phyloP scores from a whole-genome alignment of 2,888 invertebrate genomes.

The Teinopalpus imperialis region DNA sequence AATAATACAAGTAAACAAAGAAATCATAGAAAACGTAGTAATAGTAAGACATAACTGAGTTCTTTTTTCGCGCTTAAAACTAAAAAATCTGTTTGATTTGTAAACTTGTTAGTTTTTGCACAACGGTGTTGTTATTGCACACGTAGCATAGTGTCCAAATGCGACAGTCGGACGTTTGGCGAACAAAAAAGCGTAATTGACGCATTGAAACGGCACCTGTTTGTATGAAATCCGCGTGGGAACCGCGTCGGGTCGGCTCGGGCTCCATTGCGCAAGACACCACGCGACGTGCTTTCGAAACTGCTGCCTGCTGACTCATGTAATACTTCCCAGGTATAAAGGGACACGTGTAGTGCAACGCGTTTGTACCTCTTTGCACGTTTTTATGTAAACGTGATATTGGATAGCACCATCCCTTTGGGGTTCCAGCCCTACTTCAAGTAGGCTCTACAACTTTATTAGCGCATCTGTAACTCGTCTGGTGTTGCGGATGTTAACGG shows the following conservation, averaged over 20 bases:
- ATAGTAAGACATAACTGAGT: too few species aligned
- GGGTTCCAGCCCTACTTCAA: too few species aligned
- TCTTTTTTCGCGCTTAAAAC: too few species aligned
- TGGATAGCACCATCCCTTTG: too few species aligned
- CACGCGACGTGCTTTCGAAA: conserved; percentile 35
- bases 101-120: conserved; percentile 1
- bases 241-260: conserved; percentile 57
- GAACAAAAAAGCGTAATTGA: conserved; percentile 53
- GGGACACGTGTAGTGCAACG: conserved; percentile 14
- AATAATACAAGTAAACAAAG: too few species aligned
- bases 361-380: too few species aligned
- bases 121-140: not conserved
- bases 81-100: too few species aligned
- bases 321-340: conserved; percentile 30
- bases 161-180: conserved; percentile 35
- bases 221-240: conserved; percentile 79
- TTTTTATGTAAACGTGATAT: too few species aligned
- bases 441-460: too few species aligned
- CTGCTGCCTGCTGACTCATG: conserved; percentile 42
- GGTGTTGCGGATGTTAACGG: too few species aligned
- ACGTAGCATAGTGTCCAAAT: not conserved
- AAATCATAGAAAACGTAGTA: too few species aligned
- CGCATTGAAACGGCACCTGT: conserved; percentile 65
- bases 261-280: conserved; percentile 57
- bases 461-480: too few species aligned